These are phyloP conservation scores for Typhlichthys subterraneus DNA, from an alignment of 2,797 vertebrate genomes.

Conservation along the genomic window DNA sequence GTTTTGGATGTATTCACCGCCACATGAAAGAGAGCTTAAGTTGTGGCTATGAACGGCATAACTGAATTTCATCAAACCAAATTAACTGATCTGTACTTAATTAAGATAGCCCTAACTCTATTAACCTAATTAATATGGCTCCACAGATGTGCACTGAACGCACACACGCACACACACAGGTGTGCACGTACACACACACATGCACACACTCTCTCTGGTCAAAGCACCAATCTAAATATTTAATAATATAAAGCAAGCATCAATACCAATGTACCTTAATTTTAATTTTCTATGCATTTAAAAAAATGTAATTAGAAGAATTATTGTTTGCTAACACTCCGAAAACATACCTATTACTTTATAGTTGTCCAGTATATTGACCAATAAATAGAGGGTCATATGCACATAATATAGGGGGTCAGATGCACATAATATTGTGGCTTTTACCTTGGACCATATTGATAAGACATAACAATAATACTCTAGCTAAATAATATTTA, in stretches of 20 bases:
- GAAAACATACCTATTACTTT: too few species aligned
- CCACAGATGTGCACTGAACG: neutral
- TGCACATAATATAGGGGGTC: too few species aligned
- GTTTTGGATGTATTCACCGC: constrained; percentile 75
- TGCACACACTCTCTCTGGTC: constrained; percentile 20
- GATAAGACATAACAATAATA: too few species aligned
- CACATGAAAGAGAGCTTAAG: constrained; percentile 67
- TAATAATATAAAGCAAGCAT: constrained; percentile 10
- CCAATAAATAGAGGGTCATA: too few species aligned
- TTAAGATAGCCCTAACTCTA: constrained; percentile 46
- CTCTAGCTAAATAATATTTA: too few species aligned
- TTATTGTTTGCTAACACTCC: too few species aligned
- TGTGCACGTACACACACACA: neutral
- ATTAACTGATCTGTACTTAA: constrained; percentile 52
- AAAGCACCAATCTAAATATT: constrained; percentile 24
- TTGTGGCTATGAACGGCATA: constrained; percentile 49
- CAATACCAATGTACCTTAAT: neutral
- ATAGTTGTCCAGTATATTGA: too few species aligned
- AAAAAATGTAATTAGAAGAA: too few species aligned
- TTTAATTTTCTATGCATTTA: too few species aligned
- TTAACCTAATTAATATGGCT: constrained; percentile 38
- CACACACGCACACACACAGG: neutral
- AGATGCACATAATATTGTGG: too few species aligned
- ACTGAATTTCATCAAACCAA: constrained; percentile 61
- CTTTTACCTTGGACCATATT: too few species aligned